Conservation (phyloP, 2,113 vertebrate species). For the Australoheros scitulus region DNA sequence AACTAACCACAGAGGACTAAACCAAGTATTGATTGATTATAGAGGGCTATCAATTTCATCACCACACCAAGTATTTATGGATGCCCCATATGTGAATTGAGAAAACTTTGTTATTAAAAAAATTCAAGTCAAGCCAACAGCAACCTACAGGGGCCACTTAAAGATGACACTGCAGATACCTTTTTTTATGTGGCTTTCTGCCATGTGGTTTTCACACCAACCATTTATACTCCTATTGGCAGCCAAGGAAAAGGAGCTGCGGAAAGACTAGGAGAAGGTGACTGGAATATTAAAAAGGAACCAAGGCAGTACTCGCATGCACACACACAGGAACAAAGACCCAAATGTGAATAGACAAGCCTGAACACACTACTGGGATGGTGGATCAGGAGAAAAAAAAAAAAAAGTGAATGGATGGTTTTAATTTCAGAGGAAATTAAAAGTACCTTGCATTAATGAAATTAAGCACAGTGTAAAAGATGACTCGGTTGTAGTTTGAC, state of each 20-base stretch:
- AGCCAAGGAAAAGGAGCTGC: conserved; percentile 45
- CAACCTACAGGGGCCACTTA: conserved; percentile 4
- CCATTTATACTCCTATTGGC: conserved; percentile 51
- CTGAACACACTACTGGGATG: background rate
- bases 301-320: conserved; percentile 5
- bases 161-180: conserved; percentile 21
- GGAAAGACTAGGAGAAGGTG: conserved; percentile 50
- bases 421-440: background rate
- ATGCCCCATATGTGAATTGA: background rate
- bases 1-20: conserved; percentile 12
- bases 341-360: background rate
- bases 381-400: background rate
- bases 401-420: background rate
- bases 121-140: background rate
- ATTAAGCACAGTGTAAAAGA: fast-evolving
- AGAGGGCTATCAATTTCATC: background rate
- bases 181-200: conserved; percentile 23
- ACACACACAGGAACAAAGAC: background rate
- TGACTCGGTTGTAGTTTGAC: fast-evolving
- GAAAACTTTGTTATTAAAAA: background rate
- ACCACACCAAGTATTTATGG: background rate
- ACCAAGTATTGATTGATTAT: background rate
- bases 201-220: conserved; percentile 41
- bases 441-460: background rate
- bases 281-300: conserved; percentile 72